A percentile compares a stretch with the other conserved stretches of the same genome.
Conservation (phyloP, 1,140 invertebrate species). For the Neomicropteryx cornuta region DNA sequence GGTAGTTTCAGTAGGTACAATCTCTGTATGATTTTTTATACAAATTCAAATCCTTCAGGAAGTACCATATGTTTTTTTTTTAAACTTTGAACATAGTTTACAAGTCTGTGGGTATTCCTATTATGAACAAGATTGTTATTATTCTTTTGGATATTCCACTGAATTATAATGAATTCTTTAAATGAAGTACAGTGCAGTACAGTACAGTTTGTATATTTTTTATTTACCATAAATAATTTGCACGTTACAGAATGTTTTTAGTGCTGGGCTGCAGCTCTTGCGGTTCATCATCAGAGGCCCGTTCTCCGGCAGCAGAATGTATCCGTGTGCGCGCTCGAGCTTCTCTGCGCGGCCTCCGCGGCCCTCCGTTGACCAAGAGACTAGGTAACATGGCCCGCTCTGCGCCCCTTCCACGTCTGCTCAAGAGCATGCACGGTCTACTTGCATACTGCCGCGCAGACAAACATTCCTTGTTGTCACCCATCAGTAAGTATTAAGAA, state of each 20-base stretch:
- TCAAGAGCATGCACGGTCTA: constrained; percentile 93
- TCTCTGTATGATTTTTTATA: no score
- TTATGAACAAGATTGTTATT: no score
- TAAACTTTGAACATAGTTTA: no score
- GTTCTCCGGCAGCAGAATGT: constrained; percentile 83
- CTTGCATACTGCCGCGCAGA: constrained; percentile 91
- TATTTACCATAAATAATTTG: constrained; percentile 4
- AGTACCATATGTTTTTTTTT: no score
- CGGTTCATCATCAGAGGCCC: constrained; percentile 62
- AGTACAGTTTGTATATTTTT: not conserved
- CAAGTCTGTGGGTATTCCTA: no score
- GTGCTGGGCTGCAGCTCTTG: constrained; percentile 85
- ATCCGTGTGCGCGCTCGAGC: constrained; percentile 79
- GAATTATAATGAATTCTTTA: no score
- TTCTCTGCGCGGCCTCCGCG: constrained; percentile 65
- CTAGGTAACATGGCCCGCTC: constrained; percentile 67
- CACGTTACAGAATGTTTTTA: constrained; percentile 57
- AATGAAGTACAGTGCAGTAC: no score
- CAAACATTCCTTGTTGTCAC: constrained; percentile 69
- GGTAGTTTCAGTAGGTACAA: no score
- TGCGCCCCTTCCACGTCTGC: constrained; percentile 65
- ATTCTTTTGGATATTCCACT: no score
- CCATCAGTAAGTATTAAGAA: constrained; percentile 60
- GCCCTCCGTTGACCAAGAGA: constrained; percentile 57
- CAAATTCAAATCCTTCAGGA: no score